Conservation (phyloP, 2,113 vertebrate genomes). For the human region GRCh38 chr4:102255501-102256000, state of each 20-base stretch:
- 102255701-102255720: background rate
- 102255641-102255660: background rate
- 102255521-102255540: background rate
- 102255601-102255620: rapidly evolving
- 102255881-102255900: background rate
- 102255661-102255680: background rate
- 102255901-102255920: background rate
- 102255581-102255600: background rate
- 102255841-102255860: background rate
- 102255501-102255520: background rate
- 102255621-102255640: background rate
- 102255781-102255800: background rate
- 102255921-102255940: background rate
- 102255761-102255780: background rate
- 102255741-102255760: background rate
- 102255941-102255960: background rate
- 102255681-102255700: background rate
- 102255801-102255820: background rate
- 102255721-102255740: background rate
- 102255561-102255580: background rate
- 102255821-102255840: background rate
- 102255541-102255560: background rate
- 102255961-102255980: background rate
- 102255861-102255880: background rate
- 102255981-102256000: background rate